phyloP scores from a whole-genome alignment of 2,888 invertebrate species.

The Mesorhabditis belari region DNA sequence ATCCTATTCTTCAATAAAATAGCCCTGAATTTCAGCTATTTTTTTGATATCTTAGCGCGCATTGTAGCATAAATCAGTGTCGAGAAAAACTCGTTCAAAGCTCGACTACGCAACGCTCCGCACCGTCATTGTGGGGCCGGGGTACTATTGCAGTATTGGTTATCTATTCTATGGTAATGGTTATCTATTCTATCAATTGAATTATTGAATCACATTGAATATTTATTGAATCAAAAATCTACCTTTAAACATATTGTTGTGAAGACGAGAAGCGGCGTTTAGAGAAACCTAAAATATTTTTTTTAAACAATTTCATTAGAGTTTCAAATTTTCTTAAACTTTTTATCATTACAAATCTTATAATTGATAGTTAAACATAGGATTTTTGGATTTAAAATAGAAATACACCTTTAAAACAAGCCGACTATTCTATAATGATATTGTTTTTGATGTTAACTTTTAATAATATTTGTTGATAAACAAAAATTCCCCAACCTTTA shows the following conservation, averaged over 20 bases:
- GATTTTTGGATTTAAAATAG: not conserved
- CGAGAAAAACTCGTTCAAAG: no score
- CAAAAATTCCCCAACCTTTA: slow-evolving; percentile 56
- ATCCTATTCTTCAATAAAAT: not conserved
- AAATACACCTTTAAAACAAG: no score
- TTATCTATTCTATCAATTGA: no score
- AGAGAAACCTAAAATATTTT: slow-evolving; percentile 52
- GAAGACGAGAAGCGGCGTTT: slow-evolving; percentile 60
- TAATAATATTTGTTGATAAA: slow-evolving; percentile 3
- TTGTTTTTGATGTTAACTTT: not conserved
- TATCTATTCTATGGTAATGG: no score
- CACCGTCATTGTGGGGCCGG: no score
- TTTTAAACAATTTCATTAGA: not conserved
- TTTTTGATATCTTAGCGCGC: no score
- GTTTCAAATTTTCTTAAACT: not conserved
- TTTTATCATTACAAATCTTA: no score
- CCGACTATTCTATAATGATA: not conserved
- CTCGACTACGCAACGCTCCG: no score
- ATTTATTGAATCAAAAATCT: slow-evolving; percentile 6
- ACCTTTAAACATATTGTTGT: slow-evolving; percentile 58
- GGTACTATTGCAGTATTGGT: no score
- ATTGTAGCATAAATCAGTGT: no score
- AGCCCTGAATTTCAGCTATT: no score
- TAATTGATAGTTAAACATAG: not conserved
- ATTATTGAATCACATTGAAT: not conserved